These are phyloP conservation scores for Eciton burchellii DNA, from an alignment of 1,140 invertebrate genomes.

Conservation along the genomic window DNA sequence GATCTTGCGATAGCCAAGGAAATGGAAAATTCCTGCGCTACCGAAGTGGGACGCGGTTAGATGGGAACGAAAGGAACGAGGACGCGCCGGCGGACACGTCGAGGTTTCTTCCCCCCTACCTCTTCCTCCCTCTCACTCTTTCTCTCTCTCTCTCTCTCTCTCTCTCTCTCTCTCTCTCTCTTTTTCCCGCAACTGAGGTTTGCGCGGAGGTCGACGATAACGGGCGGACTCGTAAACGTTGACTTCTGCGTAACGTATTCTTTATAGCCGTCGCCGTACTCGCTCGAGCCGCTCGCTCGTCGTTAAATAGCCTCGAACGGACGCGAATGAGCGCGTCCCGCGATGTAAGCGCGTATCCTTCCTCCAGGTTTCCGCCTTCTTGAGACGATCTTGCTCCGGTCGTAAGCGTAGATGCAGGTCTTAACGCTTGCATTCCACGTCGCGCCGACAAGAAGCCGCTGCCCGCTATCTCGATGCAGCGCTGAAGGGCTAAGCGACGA, in stretches of 20 bases:
- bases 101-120: slow-evolving; percentile 24
- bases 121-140: too few species aligned
- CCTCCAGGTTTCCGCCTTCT: slow-evolving; percentile 12
- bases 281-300: slow-evolving; percentile 32
- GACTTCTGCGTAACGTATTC: slow-evolving; percentile 18
- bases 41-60: slow-evolving; percentile 52
- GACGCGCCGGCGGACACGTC: slow-evolving; percentile 42
- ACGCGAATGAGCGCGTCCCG: slow-evolving; percentile 22
- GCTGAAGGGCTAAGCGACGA: slow-evolving; percentile 41
- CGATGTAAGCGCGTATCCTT: slow-evolving; percentile 45
- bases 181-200: slow-evolving; percentile 5
- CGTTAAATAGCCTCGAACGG: slow-evolving; percentile 35
- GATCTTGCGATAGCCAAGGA: slow-evolving; percentile 53
- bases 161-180: too few species aligned
- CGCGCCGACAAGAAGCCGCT: slow-evolving; percentile 28
- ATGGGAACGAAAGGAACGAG: slow-evolving; percentile 48
- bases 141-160: too few species aligned
- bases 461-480: slow-evolving; percentile 46
- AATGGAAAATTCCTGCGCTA: slow-evolving; percentile 59
- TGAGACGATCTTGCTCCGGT: slow-evolving; percentile 25
- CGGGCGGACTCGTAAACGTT: slow-evolving; percentile 57
- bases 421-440: slow-evolving; percentile 50
- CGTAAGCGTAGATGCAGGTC: slow-evolving; percentile 22
- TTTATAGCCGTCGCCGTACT: slow-evolving; percentile 41
- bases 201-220: slow-evolving; percentile 32